Base-by-base conservation (phyloP, 2,888 invertebrate species). In the Capitulum mitella region DNA sequence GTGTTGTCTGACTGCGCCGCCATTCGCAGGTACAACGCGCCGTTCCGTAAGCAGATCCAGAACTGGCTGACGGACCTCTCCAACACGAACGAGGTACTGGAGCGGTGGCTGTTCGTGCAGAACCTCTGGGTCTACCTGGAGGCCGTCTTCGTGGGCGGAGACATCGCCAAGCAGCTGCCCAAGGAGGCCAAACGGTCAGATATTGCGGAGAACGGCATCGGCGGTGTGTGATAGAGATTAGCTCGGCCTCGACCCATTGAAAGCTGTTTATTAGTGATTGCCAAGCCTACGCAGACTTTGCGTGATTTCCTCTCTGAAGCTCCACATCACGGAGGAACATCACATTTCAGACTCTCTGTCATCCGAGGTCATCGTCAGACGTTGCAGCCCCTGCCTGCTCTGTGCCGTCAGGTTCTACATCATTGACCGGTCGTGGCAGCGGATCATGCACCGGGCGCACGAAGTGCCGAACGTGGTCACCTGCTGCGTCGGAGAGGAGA, bases 81-180 rank as follows among this genome's bases (percentile, higher is more conserved):
- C 78, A 97, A 95, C 85, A 97, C 97, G 0, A 97, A 97, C 85
- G 98, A 98, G 86, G 96, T 98, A 83, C 88, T 98, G 78, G 97
- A 98, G 85, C 90, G 97, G 80, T 98, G 98, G 98, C 88, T 98
- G 70, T 88, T 96, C 0, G 97, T 98, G 0, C 98, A 98, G 86
- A 98, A 98, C 85, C 93, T 98, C 91, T 98, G 98, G 98, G 97
- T 98, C 0, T 98, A 98, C 85, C 87, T 98, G 37, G 98, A 98
- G 86, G 98, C 98, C 0, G 98, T 98, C 0, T 98, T 98, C 86
- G 97, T 98, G 0, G 98, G 98, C 3, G 98, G 98, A 79, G 98
- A 98, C 85, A 98, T 98, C 83, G 98, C 98, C n/a, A 97, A 97
- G 84, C 98, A 98, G 84, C 86, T 98, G 77, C 98, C 98, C 0